Percentiles rank a stretch among this genome's conserved stretches.
These are phyloP conservation scores for Mylabris phalerata DNA, from an alignment of 1,140 invertebrate species.

Conservation along the genomic window DNA sequence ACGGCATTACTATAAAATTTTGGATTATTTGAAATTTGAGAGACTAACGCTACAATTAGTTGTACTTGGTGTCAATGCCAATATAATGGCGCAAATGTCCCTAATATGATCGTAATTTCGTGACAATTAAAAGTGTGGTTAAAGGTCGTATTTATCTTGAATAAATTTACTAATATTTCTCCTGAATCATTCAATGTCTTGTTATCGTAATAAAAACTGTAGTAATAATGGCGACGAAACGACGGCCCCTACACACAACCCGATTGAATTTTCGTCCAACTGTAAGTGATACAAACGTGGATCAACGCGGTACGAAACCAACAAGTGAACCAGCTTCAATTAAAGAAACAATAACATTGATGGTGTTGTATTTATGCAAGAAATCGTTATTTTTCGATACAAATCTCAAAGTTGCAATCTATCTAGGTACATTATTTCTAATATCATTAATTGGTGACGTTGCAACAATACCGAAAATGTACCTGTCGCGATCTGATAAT, in stretches of 20 bases:
- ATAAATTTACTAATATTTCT: too few relatives aligned
- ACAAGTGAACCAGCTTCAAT: constrained; percentile 75
- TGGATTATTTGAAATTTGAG: too few relatives aligned
- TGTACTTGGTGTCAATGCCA: too few relatives aligned
- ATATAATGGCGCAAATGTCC: too few relatives aligned
- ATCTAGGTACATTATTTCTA: constrained; percentile 72
- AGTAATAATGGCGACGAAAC: constrained; percentile 31
- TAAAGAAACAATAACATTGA: constrained; percentile 69
- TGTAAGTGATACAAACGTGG: constrained; percentile 42
- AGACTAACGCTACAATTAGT: too few relatives aligned
- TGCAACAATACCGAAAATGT: constrained; percentile 71
- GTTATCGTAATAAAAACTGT: too few relatives aligned
- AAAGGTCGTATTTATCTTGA: too few relatives aligned
- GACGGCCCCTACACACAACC: constrained; percentile 26
- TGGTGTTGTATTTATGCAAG: constrained; percentile 82
- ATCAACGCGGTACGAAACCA: constrained; percentile 59
- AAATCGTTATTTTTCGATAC: constrained; percentile 80
- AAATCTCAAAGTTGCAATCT: constrained; percentile 78
- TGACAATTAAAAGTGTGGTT: too few relatives aligned
- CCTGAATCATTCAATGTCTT: too few relatives aligned
- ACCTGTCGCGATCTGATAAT: constrained; percentile 82
- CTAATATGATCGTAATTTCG: too few relatives aligned
- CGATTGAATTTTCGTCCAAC: constrained; percentile 50
- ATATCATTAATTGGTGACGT: constrained; percentile 81
- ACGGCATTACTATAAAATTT: too few relatives aligned